phyloP scores from a whole-genome alignment of 1,140 invertebrate species.

The Zaprionus nigranus region DNA sequence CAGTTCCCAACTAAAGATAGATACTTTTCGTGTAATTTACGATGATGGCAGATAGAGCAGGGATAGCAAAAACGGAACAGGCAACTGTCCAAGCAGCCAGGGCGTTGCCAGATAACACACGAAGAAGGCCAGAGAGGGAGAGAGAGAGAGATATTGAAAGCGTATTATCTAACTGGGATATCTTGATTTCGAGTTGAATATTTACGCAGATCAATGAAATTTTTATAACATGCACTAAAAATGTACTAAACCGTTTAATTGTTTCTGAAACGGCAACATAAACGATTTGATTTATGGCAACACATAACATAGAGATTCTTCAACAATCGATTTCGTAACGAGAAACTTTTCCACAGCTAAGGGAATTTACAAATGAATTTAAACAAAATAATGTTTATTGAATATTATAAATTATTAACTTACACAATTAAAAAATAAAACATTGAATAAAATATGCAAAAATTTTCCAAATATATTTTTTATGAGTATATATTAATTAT shows the following conservation, averaged over 20 bases:
- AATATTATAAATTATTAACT: too few species aligned
- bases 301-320: background rate
- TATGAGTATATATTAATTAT: too few species aligned
- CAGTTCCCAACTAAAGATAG: conserved; percentile 79
- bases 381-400: background rate
- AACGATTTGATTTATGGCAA: conserved; percentile 3
- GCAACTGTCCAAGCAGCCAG: conserved; percentile 4
- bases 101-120: conserved; percentile 32
- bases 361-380: background rate
- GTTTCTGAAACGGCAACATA: background rate
- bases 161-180: background rate
- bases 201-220: conserved; percentile 1
- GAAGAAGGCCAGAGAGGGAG: background rate
- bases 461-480: too few species aligned
- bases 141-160: background rate
- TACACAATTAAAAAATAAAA: too few species aligned
- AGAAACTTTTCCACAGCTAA: background rate
- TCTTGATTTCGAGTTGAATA: background rate
- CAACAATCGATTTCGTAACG: background rate
- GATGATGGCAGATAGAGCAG: conserved; percentile 73
- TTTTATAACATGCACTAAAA: conserved; percentile 6
- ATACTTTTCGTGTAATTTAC: conserved; percentile 81
- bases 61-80: conserved; percentile 51
- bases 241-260: conserved; percentile 1
- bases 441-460: too few species aligned